A percentile compares a stretch with the other conserved stretches of the same genome.
These are phyloP conservation scores for Hapalemur alaotrensis DNA, from an alignment of 2,797 vertebrate genomes.

Conservation along the genomic window DNA sequence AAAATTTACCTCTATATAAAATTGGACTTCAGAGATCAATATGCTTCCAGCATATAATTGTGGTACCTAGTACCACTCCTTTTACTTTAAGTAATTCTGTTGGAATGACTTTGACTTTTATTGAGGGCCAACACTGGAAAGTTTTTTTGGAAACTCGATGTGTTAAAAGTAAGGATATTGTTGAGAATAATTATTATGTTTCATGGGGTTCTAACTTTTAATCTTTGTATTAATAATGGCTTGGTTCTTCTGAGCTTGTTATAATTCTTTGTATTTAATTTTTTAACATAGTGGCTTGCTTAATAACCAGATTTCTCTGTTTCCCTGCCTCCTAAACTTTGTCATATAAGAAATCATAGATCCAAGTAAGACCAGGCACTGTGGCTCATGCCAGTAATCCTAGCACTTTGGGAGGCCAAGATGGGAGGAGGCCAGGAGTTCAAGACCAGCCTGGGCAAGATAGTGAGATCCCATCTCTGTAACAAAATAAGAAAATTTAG, in stretches of 20 bases:
- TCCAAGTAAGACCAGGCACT: background rate
- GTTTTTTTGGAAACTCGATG: background rate
- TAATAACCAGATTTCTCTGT: background rate
- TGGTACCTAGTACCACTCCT: background rate
- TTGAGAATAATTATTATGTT: background rate
- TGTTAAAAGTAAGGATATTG: background rate
- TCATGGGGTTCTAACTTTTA: background rate
- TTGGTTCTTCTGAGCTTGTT: background rate
- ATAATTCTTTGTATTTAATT: slow-evolving; percentile 1
- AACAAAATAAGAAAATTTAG: background rate
- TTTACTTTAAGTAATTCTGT: background rate
- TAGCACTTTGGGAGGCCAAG: background rate
- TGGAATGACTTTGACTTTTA: background rate
- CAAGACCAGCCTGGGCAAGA: background rate
- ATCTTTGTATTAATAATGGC: background rate
- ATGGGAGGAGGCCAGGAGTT: background rate
- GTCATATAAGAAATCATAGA: background rate
- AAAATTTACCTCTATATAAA: background rate
- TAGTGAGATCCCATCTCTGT: background rate
- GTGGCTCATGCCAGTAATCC: background rate
- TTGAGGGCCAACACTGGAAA: background rate
- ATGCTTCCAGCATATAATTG: background rate
- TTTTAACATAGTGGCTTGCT: background rate
- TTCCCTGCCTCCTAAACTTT: background rate
- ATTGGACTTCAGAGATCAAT: background rate